Percentiles rank a stretch among this genome's conserved stretches.
phyloP scores from a whole-genome alignment of 2,797 vertebrate genomes.

The Melanotaenia boesemani region DNA sequence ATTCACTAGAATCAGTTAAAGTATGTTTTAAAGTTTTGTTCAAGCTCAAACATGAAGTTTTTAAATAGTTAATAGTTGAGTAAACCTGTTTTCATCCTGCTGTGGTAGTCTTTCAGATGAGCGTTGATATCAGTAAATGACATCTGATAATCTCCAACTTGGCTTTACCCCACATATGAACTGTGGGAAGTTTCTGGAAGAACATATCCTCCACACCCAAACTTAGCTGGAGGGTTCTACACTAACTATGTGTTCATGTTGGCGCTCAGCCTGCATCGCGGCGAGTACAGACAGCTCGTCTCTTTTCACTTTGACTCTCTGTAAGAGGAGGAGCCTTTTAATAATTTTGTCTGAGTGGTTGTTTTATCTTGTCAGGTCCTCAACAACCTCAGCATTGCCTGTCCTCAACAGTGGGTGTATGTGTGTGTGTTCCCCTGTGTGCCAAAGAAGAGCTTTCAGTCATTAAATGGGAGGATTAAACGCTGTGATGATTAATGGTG shows the following conservation, averaged over 20 bases:
- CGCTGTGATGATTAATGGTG: constrained; percentile 17
- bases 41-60: background rate
- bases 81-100: background rate
- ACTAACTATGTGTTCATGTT: background rate
- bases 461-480: constrained; percentile 25
- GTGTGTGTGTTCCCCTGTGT: constrained; percentile 19
- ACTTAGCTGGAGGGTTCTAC: constrained; percentile 8
- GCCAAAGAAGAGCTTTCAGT: constrained; percentile 38
- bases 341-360: constrained; percentile 30
- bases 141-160: constrained; percentile 15
- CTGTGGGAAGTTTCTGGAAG: background rate
- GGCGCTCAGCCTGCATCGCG: background rate
- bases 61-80: background rate
- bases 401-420: constrained; percentile 3
- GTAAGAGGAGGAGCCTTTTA: constrained; percentile 5
- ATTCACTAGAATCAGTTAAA: background rate
- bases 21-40: background rate
- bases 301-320: background rate
- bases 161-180: constrained; percentile 14
- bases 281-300: constrained; percentile 50
- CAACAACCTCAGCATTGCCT: background rate
- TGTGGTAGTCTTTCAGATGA: constrained; percentile 16
- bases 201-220: constrained; percentile 44
- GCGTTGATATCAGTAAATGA: background rate
- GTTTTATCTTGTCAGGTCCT: constrained; percentile 41